Conservation (phyloP, 1,140 invertebrate genomes). For the Ceratina japonica region DNA sequence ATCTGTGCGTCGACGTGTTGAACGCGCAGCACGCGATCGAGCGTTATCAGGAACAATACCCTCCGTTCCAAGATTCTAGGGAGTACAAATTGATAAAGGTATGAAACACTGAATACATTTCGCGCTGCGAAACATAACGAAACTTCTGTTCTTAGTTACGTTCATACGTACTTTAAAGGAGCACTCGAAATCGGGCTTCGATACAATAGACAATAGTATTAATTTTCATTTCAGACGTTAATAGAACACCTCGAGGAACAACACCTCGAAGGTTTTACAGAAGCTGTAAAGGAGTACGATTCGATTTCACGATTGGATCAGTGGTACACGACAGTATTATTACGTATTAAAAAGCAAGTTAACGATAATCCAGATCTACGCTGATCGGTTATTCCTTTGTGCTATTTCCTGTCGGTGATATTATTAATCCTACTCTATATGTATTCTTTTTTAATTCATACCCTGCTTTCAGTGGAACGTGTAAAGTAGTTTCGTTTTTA, state of each 20-base stretch:
- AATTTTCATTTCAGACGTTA: conserved; percentile 83
- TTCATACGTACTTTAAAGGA: neutral
- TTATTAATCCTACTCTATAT: conserved; percentile 56
- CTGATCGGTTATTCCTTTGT: conserved; percentile 77
- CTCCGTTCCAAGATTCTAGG: conserved; percentile 96
- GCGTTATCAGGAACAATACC: conserved; percentile 96
- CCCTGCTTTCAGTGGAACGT: conserved; percentile 53
- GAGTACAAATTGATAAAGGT: conserved; percentile 98
- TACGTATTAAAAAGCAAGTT: conserved; percentile 97
- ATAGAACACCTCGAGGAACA: conserved; percentile 96
- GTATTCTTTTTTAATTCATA: conserved; percentile 54
- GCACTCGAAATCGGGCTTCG: neutral
- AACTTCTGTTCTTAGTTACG: neutral
- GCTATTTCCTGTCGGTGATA: conserved; percentile 52
- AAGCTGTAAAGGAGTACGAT: conserved; percentile 97
- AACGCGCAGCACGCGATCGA: conserved; percentile 97
- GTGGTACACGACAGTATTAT: conserved; percentile 97
- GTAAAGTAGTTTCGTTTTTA: conserved; percentile 59
- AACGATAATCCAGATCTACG: conserved; percentile 91
- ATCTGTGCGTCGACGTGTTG: conserved; percentile 95
- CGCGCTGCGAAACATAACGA: too few species aligned
- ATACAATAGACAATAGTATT: neutral
- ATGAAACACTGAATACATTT: conserved; percentile 22
- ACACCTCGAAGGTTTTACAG: conserved; percentile 97
- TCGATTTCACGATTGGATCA: conserved; percentile 98